A percentile compares a stretch with the other conserved stretches of the same genome.
phyloP scores from a whole-genome alignment of 1,140 invertebrate species.

The Drosophila punjabiensis region DNA sequence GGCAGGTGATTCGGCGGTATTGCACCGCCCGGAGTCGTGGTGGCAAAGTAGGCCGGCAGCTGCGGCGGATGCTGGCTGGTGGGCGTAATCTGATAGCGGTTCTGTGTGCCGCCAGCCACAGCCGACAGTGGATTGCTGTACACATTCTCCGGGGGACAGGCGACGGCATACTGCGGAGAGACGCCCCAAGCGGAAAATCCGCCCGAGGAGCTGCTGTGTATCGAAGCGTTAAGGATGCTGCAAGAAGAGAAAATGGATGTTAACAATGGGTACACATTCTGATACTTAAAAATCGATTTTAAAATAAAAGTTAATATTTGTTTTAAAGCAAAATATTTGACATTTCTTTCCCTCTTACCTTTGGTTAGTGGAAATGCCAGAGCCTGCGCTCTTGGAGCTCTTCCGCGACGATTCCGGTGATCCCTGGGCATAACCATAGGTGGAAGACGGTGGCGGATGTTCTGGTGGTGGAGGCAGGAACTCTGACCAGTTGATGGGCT shows the following conservation, averaged over 20 bases:
- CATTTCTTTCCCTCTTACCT: constrained; percentile 48
- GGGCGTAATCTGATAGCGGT: constrained; percentile 84
- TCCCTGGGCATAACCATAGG: constrained; percentile 76
- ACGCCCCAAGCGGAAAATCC: constrained; percentile 84
- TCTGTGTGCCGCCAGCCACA: constrained; percentile 70
- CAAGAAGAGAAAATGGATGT: background rate
- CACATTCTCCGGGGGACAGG: constrained; percentile 70
- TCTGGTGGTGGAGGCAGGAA: constrained; percentile 92
- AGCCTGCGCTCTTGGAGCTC: constrained; percentile 83
- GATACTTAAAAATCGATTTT: background rate
- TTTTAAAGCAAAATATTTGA: background rate
- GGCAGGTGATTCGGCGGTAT: constrained; percentile 82
- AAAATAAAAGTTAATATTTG: accelerated
- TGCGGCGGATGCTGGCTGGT: constrained; percentile 82
- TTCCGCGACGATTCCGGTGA: constrained; percentile 83
- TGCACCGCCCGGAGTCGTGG: constrained; percentile 42
- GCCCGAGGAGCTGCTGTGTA: constrained; percentile 84
- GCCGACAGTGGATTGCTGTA: constrained; percentile 83
- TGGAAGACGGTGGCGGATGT: constrained; percentile 89
- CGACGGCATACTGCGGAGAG: constrained; percentile 70
- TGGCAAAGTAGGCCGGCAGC: constrained; percentile 78
- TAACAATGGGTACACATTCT: background rate
- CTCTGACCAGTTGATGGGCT: constrained; percentile 91
- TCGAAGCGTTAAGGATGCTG: constrained; percentile 80
- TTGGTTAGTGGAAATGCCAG: constrained; percentile 83